Percentiles rank a stretch among this genome's conserved stretches.
These are phyloP conservation scores for Tetramorium bicarinatum DNA, from an alignment of 2,888 invertebrate species.

Conservation along the genomic window DNA sequence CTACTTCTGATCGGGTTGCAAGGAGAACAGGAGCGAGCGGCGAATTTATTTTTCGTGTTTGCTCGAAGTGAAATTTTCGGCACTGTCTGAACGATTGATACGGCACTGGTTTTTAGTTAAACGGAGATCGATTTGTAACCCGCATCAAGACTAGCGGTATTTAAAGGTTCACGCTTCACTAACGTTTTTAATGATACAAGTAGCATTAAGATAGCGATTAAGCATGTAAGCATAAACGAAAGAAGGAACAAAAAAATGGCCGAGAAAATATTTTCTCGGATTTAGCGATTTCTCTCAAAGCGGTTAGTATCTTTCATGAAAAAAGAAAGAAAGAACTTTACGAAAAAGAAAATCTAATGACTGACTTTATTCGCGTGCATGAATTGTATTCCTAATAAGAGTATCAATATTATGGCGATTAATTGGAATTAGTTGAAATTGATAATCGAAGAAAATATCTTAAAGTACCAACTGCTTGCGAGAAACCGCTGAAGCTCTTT, in stretches of 20 bases:
- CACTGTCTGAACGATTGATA: conserved; percentile 11
- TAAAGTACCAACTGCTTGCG: conserved; percentile 22
- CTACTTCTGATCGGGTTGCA: conserved; percentile 86
- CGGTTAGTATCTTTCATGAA: conserved; percentile 36
- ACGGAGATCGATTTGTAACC: conserved; percentile 82
- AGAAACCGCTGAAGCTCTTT: conserved; percentile 18
- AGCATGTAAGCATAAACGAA: conserved; percentile 69
- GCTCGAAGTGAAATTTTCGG: conserved; percentile 30
- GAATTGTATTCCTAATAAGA: background rate
- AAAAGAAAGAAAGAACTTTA: background rate
- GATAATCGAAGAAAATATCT: background rate
- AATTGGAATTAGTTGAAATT: conserved; percentile 13
- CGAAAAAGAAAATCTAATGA: background rate
- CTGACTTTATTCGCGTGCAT: background rate
- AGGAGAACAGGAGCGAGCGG: conserved; percentile 65
- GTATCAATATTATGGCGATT: background rate
- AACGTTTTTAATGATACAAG: conserved; percentile 82
- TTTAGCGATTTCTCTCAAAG: conserved; percentile 42
- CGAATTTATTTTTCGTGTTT: conserved; percentile 34
- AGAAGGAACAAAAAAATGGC: conserved; percentile 38
- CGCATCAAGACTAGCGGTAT: conserved; percentile 85
- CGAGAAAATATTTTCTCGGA: conserved; percentile 37
- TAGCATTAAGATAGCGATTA: conserved; percentile 73
- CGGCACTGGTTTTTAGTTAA: conserved; percentile 51
- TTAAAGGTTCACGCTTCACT: conserved; percentile 86